phyloP scores from a whole-genome alignment of 2,888 invertebrate genomes.

The Platycheirus rosarum region DNA sequence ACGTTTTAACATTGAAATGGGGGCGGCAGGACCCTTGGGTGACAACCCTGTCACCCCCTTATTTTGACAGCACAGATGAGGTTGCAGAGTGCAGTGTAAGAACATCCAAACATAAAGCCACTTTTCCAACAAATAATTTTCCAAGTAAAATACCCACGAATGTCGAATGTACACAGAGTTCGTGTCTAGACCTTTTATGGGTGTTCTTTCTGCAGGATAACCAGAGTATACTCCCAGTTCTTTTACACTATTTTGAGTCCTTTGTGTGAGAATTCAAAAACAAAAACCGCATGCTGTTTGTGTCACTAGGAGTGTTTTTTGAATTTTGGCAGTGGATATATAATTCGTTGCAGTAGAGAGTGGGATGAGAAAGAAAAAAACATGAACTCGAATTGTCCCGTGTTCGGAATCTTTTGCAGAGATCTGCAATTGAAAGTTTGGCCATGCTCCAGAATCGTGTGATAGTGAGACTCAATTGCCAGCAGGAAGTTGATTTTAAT shows the following conservation, averaged over 20 bases:
- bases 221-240: neutral
- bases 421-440: conserved; percentile 71
- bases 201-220: conserved; percentile 67
- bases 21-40: neutral
- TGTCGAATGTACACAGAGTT: conserved; percentile 9
- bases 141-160: conserved; percentile 12
- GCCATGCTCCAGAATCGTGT: conserved; percentile 65
- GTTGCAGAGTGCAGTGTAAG: too few relatives aligned
- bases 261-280: conserved; percentile 36
- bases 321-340: conserved; percentile 6
- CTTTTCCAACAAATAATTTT: conserved; percentile 5
- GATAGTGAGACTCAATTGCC: conserved; percentile 45
- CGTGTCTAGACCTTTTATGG: conserved; percentile 75
- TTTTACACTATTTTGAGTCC: conserved; percentile 28
- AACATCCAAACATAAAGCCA: too few relatives aligned
- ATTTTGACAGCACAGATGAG: conserved; percentile 17
- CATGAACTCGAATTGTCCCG: conserved; percentile 38
- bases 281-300: conserved; percentile 63
- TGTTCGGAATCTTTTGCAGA: conserved; percentile 60
- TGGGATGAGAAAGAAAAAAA: conserved; percentile 4
- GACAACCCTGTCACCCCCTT: conserved; percentile 23
- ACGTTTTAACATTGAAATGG: conserved; percentile 11
- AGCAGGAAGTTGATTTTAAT: conserved; percentile 70
- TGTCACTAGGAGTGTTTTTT: conserved; percentile 40
- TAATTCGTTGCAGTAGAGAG: neutral